Evolutionary conservation across 2,797 vertebrate species (phyloP).

Genomic region (Taenioides sp.): DNA sequence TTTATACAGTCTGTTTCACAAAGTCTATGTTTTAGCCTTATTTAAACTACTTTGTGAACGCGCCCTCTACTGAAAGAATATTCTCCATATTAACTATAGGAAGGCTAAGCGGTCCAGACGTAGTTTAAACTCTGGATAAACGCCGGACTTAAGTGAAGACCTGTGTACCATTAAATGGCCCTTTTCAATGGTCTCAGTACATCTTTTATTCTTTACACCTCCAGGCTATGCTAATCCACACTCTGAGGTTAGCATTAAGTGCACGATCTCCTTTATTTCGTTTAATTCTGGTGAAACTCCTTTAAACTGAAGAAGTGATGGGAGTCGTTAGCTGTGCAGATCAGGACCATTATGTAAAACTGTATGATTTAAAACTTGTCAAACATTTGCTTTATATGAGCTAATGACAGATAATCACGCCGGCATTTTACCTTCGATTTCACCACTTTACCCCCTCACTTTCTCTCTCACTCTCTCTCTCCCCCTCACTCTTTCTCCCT

Average conservation of each 20-base stretch:
- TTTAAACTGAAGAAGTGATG: slow-evolving; percentile 42
- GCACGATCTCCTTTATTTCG: slow-evolving; percentile 29
- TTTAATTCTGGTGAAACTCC: slow-evolving; percentile 36
- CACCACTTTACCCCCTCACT: no score
- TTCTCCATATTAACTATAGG: no score
- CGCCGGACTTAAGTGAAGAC: neutral
- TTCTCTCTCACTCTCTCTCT: no score
- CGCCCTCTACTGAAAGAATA: no score
- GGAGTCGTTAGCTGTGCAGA: slow-evolving; percentile 46
- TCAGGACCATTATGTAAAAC: slow-evolving; percentile 26
- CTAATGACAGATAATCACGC: no score
- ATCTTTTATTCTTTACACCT: slow-evolving; percentile 17
- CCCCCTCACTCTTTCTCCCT: no score
- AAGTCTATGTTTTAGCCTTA: no score
- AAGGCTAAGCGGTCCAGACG: neutral
- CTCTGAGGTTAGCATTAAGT: slow-evolving; percentile 42
- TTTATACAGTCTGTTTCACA: no score
- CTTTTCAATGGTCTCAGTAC: neutral
- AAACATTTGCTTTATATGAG: no score
- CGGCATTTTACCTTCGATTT: no score
- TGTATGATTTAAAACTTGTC: no score
- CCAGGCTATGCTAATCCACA: slow-evolving; percentile 22
- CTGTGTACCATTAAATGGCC: neutral
- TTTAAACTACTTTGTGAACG: no score
- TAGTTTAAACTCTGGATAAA: neutral